phyloP scores from a whole-genome alignment of 2,888 invertebrate species.

The Autographa gamma region DNA sequence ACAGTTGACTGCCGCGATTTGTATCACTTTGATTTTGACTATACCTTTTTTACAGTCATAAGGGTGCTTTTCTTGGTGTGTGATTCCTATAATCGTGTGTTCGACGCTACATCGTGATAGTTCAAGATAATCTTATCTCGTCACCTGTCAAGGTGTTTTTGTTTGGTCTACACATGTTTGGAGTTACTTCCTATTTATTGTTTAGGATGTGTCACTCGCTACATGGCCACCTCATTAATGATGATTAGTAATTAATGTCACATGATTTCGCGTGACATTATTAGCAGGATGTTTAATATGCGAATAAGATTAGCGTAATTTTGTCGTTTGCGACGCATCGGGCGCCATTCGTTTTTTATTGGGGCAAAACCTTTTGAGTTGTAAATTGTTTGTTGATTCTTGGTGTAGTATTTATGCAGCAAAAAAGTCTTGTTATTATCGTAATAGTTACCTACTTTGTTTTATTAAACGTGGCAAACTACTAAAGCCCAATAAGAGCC shows the following conservation, averaged over 20 bases:
- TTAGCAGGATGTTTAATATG: conserved; percentile 3
- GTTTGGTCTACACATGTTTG: conserved; percentile 31
- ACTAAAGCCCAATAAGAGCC: no score
- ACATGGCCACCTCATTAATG: conserved; percentile 37
- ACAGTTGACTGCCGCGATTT: conserved; percentile 9
- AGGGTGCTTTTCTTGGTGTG: neutral
- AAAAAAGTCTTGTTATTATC: no score
- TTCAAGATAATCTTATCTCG: conserved; percentile 41
- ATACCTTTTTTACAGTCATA: neutral
- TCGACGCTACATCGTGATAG: neutral
- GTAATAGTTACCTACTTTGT: no score
- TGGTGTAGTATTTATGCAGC: neutral
- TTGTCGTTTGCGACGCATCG: neutral
- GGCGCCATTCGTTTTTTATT: neutral
- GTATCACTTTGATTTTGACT: neutral
- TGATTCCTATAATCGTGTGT: neutral
- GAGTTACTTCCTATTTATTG: conserved; percentile 49
- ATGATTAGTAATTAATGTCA: conserved; percentile 27
- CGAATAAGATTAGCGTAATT: conserved; percentile 6
- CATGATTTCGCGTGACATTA: neutral
- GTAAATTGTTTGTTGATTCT: neutral
- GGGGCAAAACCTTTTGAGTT: neutral
- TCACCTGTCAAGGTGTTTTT: conserved; percentile 51
- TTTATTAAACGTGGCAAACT: no score
- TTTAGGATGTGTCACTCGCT: conserved; percentile 34